Percentiles rank a stretch among this genome's conserved stretches.
These are phyloP conservation scores for Plotosus lineatus DNA, from an alignment of 2,113 vertebrate genomes.

Conservation along the genomic window DNA sequence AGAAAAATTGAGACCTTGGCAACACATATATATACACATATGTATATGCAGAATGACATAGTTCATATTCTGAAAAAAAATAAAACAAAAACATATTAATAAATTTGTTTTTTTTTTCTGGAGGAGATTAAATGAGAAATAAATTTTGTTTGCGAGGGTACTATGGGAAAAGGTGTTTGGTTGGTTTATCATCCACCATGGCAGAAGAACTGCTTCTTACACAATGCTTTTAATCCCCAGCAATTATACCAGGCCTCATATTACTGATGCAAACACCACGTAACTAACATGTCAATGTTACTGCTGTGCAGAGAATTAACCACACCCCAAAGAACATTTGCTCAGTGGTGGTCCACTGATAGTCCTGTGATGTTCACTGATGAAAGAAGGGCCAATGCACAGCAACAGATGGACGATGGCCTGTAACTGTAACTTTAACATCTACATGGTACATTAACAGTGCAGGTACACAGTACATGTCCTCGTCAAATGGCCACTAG, in stretches of 20 bases:
- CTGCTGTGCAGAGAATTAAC: not conserved
- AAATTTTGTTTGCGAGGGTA: not conserved
- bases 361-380: not conserved
- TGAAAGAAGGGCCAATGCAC: not conserved
- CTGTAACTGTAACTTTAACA: not conserved
- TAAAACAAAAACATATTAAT: too few species aligned
- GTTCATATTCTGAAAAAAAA: not conserved
- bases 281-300: constrained; percentile 3
- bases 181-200: not conserved
- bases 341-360: not conserved
- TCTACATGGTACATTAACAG: not conserved
- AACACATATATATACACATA: not conserved
- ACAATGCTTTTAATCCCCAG: not conserved
- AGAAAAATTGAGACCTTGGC: not conserved
- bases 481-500: not conserved
- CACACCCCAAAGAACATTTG: not conserved
- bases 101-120: too few species aligned
- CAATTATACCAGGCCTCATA: not conserved
- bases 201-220: not conserved
- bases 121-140: not conserved
- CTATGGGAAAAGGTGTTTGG: not conserved
- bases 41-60: not conserved
- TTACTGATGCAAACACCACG: not conserved
- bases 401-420: too few species aligned
- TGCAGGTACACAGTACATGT: not conserved